Percentiles rank a stretch among this genome's conserved stretches.
Conservation (phyloP, 2,113 vertebrate genomes). For the Pedionomus torquatus region DNA sequence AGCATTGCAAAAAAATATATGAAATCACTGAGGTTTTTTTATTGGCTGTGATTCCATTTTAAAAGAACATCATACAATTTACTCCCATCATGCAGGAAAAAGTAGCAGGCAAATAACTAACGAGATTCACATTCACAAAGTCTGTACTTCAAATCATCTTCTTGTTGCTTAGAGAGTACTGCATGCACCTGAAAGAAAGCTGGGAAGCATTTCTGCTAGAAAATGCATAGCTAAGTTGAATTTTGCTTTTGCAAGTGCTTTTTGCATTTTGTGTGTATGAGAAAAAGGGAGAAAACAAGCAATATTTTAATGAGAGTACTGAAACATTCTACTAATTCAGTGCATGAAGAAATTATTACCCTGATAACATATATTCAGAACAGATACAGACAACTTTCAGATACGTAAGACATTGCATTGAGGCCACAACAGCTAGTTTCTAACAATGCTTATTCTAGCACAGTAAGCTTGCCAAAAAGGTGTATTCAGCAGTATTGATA, state of each 20-base stretch:
- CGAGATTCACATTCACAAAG: constrained; percentile 78
- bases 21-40: constrained; percentile 89
- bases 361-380: constrained; percentile 65
- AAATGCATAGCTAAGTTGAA: constrained; percentile 74
- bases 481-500: constrained; percentile 38
- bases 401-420: constrained; percentile 80
- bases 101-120: constrained; percentile 83
- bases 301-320: constrained; percentile 73
- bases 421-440: constrained; percentile 80
- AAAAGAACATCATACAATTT: constrained; percentile 84
- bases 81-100: constrained; percentile 89
- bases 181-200: constrained; percentile 82
- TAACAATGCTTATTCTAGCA: constrained; percentile 60
- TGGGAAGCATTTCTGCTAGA: constrained; percentile 68
- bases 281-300: constrained; percentile 69
- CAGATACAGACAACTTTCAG: constrained; percentile 74
- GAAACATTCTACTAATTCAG: constrained; percentile 77
- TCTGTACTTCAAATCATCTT: constrained; percentile 74
- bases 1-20: constrained; percentile 72
- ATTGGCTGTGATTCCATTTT: constrained; percentile 91
- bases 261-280: not conserved
- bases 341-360: constrained; percentile 64
- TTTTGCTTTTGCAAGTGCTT: too few relatives aligned
- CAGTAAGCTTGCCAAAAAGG: constrained; percentile 56
- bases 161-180: constrained; percentile 72